phyloP scores from a whole-genome alignment of 2,888 invertebrate species.

The Toxonevra muliebris region DNA sequence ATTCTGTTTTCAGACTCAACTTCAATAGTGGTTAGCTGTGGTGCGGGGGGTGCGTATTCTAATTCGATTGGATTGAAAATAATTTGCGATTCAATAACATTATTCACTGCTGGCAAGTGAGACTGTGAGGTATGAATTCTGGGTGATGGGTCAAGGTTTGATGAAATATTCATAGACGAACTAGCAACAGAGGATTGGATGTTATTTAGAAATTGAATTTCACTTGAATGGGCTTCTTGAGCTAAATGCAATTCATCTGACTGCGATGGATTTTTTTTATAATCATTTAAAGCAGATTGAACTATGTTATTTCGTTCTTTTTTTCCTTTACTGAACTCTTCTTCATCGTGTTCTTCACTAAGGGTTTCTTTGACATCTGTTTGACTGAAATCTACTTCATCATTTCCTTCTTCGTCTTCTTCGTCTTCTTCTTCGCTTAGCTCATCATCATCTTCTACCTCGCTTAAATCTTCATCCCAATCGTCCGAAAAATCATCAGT shows the following conservation, averaged over 20 bases:
- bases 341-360: slow-evolving; percentile 48
- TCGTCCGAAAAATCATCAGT: slow-evolving; percentile 67
- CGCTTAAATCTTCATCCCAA: slow-evolving; percentile 56
- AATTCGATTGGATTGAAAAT: slow-evolving; percentile 13
- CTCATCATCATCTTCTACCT: slow-evolving; percentile 54
- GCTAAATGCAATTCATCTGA: too few relatives aligned
- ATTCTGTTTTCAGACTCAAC: slow-evolving; percentile 25
- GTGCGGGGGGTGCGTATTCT: background rate
- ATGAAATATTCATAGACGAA: too few relatives aligned
- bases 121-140: too few relatives aligned
- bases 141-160: too few relatives aligned
- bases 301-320: slow-evolving; percentile 27
- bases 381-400: slow-evolving; percentile 47
- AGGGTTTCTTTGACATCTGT: slow-evolving; percentile 45
- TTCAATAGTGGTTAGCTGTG: slow-evolving; percentile 9
- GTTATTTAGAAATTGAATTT: too few relatives aligned
- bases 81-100: too few relatives aligned
- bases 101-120: too few relatives aligned
- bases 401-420: slow-evolving; percentile 48
- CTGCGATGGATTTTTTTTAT: too few relatives aligned
- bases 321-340: slow-evolving; percentile 45
- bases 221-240: too few relatives aligned
- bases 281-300: too few relatives aligned
- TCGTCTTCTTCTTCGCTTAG: slow-evolving; percentile 49
- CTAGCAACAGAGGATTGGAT: too few relatives aligned